A percentile compares a stretch with the other conserved stretches of the same genome.
phyloP scores from a whole-genome alignment of 2,113 vertebrate genomes.

The Bettongia penicillata region DNA sequence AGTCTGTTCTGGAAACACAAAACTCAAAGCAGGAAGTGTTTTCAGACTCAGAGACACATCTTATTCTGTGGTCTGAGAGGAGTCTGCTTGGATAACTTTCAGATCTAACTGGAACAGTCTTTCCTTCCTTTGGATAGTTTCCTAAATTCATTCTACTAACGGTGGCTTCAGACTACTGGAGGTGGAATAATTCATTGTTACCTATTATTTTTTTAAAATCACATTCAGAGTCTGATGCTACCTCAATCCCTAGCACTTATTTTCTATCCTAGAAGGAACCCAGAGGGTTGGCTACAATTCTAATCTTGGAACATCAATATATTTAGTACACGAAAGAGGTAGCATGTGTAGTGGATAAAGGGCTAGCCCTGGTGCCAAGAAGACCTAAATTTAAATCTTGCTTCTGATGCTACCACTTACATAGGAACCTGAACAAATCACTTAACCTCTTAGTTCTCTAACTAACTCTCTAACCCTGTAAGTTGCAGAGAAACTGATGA shows the following conservation, averaged over 20 bases:
- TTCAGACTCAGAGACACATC: not conserved
- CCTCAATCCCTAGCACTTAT: not conserved
- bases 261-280: not conserved
- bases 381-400: not conserved
- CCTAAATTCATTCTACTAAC: constrained; percentile 18
- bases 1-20: not conserved
- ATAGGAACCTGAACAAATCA: not conserved
- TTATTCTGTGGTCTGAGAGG: not conserved
- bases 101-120: not conserved
- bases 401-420: not conserved
- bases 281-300: not conserved
- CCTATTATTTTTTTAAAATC: constrained; percentile 4
- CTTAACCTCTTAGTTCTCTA: not conserved
- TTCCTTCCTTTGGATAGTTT: constrained; percentile 38
- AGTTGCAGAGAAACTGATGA: not conserved
- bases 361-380: not conserved
- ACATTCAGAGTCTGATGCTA: not conserved
- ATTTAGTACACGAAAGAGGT: not conserved
- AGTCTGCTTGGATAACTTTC: not conserved
- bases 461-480: not conserved
- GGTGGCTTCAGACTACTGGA: not conserved
- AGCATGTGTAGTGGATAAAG: not conserved
- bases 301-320: not conserved
- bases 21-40: not conserved
- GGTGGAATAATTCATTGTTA: constrained; percentile 4